Percentiles rank a stretch among this genome's conserved stretches.
Evolutionary conservation across 2,113 vertebrate species (phyloP).

Genomic region (Corythaixoides concolor): DNA sequence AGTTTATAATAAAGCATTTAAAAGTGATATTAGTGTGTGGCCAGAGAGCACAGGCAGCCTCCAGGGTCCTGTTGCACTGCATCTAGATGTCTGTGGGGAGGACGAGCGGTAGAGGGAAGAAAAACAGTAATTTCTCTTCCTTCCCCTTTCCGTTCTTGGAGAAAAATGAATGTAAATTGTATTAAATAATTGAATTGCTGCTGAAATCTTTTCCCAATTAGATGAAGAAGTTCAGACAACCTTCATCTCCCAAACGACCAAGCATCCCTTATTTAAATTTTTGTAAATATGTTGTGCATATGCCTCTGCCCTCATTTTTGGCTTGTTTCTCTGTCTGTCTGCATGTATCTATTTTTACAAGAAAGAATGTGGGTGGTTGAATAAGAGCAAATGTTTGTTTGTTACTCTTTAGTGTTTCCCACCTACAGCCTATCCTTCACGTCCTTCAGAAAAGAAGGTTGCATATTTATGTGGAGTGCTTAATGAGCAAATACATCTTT

Average conservation of each 20-base stretch:
- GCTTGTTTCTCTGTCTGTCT: neutral
- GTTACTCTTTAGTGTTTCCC: slow-evolving; percentile 4
- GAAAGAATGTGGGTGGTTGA: neutral
- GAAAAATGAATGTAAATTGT: neutral
- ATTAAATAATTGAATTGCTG: slow-evolving; percentile 35
- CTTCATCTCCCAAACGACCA: neutral
- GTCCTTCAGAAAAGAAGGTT: slow-evolving; percentile 53
- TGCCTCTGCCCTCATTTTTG: neutral
- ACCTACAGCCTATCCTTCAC: neutral
- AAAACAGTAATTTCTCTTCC: neutral
- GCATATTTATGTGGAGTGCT: slow-evolving; percentile 52
- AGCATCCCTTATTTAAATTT: neutral
- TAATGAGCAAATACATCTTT: slow-evolving; percentile 66
- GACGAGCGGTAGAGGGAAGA: neutral
- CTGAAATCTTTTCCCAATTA: slow-evolving; percentile 17
- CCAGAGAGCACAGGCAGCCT: neutral
- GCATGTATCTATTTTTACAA: neutral
- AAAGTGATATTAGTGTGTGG: neutral
- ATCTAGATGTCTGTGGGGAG: neutral
- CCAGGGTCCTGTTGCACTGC: neutral
- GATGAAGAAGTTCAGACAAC: neutral
- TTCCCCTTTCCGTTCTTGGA: neutral
- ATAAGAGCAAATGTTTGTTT: slow-evolving; percentile 35
- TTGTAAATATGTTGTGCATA: neutral
- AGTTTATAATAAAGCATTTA: neutral